These are phyloP conservation scores for Endomychus coccineus DNA, from an alignment of 2,888 invertebrate genomes.

Conservation along the genomic window DNA sequence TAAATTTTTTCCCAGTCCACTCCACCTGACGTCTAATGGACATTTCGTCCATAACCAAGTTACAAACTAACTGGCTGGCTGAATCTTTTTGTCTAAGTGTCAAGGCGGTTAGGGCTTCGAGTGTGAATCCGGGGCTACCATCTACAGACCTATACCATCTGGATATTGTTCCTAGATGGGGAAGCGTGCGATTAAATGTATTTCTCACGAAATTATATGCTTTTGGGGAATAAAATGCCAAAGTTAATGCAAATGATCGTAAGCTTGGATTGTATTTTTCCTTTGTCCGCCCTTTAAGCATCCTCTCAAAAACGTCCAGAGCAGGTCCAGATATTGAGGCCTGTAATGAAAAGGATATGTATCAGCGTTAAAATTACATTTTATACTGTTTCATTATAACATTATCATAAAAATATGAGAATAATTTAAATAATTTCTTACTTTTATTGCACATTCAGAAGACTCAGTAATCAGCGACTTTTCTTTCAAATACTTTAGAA, in stretches of 20 bases:
- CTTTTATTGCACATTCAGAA: too few species aligned
- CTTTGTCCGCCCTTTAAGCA: conserved; percentile 11
- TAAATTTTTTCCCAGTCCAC: too few species aligned
- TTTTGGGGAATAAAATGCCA: conserved; percentile 19
- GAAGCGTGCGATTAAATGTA: conserved; percentile 13
- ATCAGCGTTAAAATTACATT: too few species aligned
- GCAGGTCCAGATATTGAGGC: conserved; percentile 12
- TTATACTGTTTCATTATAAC: too few species aligned
- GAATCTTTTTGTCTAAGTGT: conserved; percentile 10
- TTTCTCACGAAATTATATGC: conserved; percentile 17
- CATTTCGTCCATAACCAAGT: conserved; percentile 30
- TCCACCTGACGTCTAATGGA: conserved; percentile 27
- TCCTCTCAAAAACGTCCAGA: conserved; percentile 10
- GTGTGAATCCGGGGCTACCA: conserved; percentile 22
- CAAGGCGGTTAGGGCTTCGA: conserved; percentile 20
- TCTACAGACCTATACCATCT: conserved; percentile 17
- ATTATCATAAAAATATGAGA: too few species aligned
- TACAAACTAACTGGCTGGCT: conserved; percentile 14
- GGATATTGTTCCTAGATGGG: conserved; percentile 16
- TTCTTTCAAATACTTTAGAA: too few species aligned
- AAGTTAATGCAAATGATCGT: conserved; percentile 16
- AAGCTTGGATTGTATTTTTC: conserved; percentile 16
- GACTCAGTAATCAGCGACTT: too few species aligned
- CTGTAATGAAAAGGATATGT: conserved; percentile 12
- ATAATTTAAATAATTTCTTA: too few species aligned